Conservation (phyloP, 1,140 invertebrate species). For the Oryzaephilus surinamensis region DNA sequence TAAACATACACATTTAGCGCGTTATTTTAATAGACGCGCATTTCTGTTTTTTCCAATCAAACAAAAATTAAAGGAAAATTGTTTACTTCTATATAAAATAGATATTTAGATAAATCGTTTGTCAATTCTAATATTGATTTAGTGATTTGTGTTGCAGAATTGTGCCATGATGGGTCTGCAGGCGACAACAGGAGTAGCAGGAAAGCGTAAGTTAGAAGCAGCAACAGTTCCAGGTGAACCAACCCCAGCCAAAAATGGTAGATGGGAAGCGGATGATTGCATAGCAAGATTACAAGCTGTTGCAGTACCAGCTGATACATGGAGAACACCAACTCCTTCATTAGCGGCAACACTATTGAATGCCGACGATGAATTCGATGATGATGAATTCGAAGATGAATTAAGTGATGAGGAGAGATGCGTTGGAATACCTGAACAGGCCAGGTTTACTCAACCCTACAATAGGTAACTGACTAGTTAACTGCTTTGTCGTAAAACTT, state of each 20-base stretch:
- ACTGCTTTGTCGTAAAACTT: too few relatives aligned
- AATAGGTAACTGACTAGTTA: conserved; percentile 14
- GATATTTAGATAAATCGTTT: too few relatives aligned
- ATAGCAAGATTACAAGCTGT: conserved; percentile 43
- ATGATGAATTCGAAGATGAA: conserved; percentile 46
- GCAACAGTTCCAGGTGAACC: conserved; percentile 29
- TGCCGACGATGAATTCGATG: conserved; percentile 40
- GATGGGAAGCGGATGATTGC: conserved; percentile 42
- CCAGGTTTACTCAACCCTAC: conserved; percentile 26
- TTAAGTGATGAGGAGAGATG: conserved; percentile 36
- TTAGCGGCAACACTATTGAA: conserved; percentile 39
- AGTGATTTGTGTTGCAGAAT: conserved; percentile 54
- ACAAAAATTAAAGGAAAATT: too few relatives aligned
- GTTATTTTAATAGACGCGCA: too few relatives aligned
- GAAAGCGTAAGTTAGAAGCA: conserved; percentile 48
- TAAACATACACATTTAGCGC: too few relatives aligned
- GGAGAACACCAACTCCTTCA: conserved; percentile 38
- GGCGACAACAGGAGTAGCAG: conserved; percentile 56
- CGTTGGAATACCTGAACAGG: conserved; percentile 25
- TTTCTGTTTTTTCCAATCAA: too few relatives aligned
- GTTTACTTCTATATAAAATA: too few relatives aligned
- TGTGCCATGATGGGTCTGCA: conserved; percentile 69
- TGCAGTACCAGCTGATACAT: conserved; percentile 41
- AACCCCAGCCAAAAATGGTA: conserved; percentile 38
- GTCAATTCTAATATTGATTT: too few relatives aligned